Evolutionary conservation across 2,888 invertebrate species (phyloP).

Genomic region (Diaprepes abbreviatus): DNA sequence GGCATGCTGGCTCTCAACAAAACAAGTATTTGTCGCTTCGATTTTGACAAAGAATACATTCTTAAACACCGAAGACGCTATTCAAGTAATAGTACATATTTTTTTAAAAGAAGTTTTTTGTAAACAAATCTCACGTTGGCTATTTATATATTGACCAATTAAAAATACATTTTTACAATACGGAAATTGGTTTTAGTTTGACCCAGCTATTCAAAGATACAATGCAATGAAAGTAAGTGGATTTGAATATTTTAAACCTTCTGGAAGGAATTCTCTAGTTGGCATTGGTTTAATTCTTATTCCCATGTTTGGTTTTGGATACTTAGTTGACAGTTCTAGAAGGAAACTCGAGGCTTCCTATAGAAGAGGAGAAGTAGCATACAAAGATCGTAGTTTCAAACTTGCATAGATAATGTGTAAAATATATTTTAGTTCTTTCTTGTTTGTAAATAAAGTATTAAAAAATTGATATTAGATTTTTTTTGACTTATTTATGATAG

Average conservation of each 20-base stretch:
- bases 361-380: constrained; percentile 81
- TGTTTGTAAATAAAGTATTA: constrained; percentile 25
- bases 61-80: too few relatives aligned
- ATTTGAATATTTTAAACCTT: constrained; percentile 78
- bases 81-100: too few relatives aligned
- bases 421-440: constrained; percentile 1
- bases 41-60: too few relatives aligned
- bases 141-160: too few relatives aligned
- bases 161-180: neutral
- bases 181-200: constrained; percentile 77
- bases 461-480: neutral
- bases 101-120: too few relatives aligned
- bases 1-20: too few relatives aligned
- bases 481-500: too few relatives aligned
- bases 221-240: constrained; percentile 78
- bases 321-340: constrained; percentile 71
- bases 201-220: constrained; percentile 82
- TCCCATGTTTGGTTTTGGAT: constrained; percentile 72
- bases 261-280: constrained; percentile 65
- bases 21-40: too few relatives aligned
- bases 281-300: constrained; percentile 69
- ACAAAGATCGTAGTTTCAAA: constrained; percentile 81
- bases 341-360: constrained; percentile 71
- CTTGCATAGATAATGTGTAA: constrained; percentile 69
- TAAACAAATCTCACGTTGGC: too few relatives aligned